Conservation (phyloP, 2,797 vertebrate genomes). For the Danio aesculapii region DNA sequence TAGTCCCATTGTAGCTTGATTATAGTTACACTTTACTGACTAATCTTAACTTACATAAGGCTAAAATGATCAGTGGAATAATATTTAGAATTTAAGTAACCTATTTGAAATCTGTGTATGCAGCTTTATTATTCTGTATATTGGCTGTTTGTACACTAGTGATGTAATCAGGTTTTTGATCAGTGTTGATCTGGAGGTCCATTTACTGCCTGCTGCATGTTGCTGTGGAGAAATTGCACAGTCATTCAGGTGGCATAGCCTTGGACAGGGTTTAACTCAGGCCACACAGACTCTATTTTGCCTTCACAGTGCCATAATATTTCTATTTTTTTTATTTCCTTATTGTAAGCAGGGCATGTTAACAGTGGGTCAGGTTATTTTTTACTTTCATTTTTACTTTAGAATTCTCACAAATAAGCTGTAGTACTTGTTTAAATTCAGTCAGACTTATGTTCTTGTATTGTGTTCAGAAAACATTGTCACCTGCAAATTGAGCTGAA, state of each 20-base stretch:
- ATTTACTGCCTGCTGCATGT: slow-evolving; percentile 6
- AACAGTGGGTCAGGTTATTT: not conserved
- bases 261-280: slow-evolving; percentile 35
- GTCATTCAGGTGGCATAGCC: slow-evolving; percentile 35
- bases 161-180: not conserved
- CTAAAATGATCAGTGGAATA: not conserved
- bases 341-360: slow-evolving; percentile 13
- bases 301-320: not conserved
- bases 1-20: not conserved
- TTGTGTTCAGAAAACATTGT: not conserved
- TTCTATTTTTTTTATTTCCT: not conserved
- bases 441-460: not conserved
- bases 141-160: not conserved
- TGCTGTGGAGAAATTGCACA: slow-evolving; percentile 27
- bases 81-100: not conserved
- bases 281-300: slow-evolving; percentile 12
- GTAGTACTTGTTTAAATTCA: not conserved
- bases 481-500: not conserved
- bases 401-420: not conserved
- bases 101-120: slow-evolving; percentile 3
- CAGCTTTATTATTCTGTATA: not conserved
- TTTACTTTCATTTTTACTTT: not conserved
- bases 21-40: not conserved
- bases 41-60: not conserved
- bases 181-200: slow-evolving; percentile 7